phyloP scores from a whole-genome alignment of 2,888 invertebrate species.

The Oithona nana region DNA sequence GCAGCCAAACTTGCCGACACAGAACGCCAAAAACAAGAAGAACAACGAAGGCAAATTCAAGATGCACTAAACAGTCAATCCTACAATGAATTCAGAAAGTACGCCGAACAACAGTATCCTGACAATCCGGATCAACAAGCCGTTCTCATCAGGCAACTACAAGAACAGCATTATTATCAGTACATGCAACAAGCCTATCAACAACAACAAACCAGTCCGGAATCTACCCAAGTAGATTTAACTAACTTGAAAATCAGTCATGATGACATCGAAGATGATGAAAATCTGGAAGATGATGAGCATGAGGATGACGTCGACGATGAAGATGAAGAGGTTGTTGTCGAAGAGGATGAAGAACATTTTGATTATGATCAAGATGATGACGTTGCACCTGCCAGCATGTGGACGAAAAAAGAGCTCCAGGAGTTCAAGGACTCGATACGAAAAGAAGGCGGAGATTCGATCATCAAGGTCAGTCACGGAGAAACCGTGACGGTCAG shows the following conservation, averaged over 20 bases:
- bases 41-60: conserved; percentile 41
- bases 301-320: neutral
- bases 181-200: conserved; percentile 84
- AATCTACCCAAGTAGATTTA: conserved; percentile 18
- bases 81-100: conserved; percentile 66
- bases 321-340: neutral
- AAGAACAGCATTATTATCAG: conserved; percentile 96
- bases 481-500: conserved; percentile 89
- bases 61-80: conserved; percentile 91
- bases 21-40: conserved; percentile 26
- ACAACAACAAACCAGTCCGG: conserved; percentile 28
- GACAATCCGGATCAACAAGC: conserved; percentile 57
- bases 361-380: neutral
- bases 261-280: neutral
- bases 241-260: neutral
- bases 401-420: conserved; percentile 88
- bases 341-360: neutral
- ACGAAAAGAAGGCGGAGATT: conserved; percentile 55
- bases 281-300: neutral
- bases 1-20: conserved; percentile 41
- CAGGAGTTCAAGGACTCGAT: conserved; percentile 76
- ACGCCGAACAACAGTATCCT: conserved; percentile 75
- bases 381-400: conserved; percentile 40
- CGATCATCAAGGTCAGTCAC: conserved; percentile 78
- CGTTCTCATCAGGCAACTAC: conserved; percentile 73